Evolutionary conservation across 2,888 invertebrate genomes (phyloP), one percentile per base, ranked within the genome.

Genomic region (Schizaphis graminum): DNA sequence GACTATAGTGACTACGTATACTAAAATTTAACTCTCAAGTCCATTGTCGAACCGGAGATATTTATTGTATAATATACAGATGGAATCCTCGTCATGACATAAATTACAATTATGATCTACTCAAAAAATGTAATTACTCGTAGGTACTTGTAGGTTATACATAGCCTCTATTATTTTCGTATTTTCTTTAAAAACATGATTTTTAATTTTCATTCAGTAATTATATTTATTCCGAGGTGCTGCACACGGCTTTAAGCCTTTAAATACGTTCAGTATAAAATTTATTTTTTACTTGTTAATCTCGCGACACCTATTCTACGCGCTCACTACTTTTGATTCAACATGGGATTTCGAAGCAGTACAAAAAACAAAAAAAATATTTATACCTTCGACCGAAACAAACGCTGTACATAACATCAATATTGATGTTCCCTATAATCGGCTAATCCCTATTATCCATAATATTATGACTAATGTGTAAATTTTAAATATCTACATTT

Each of bases 1-100:
- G 67, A 67, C n/a, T 67, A 67, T 13, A 35, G 7, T 21, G 67
- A 67, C n/a, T 67, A 67, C n/a, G 67, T 67, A 67, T 16, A 35
- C 67, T 67, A 67, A 67, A 67, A 67, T 87, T 87, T 21, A 87
- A 87, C 53, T 87, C 53, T 87, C 49, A 21, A 87, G n/a, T 87
- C 49, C 87, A 35, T n/a, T 24, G 49, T n/a, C 49, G 21, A 87
- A 87, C 44, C 86, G 86, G n/a, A 21, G 87, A n/a, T 67, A 5
- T 13, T 16, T 16, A 67, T 7, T 67, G 67, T 67, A 53, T 87
- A 87, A 53, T 21, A 87, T 35, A 3, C 21, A 21, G 21, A 53
- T 49, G 24, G 87, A n/a, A n/a, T 53, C 53, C 87, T n/a, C n/a
- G n/a, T 35, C 49, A 35, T 87, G 28, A 21, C n/a, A 47, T n/a